Evolutionary conservation across 2,113 vertebrate genomes (phyloP).

Genomic region (Zeus faber): DNA sequence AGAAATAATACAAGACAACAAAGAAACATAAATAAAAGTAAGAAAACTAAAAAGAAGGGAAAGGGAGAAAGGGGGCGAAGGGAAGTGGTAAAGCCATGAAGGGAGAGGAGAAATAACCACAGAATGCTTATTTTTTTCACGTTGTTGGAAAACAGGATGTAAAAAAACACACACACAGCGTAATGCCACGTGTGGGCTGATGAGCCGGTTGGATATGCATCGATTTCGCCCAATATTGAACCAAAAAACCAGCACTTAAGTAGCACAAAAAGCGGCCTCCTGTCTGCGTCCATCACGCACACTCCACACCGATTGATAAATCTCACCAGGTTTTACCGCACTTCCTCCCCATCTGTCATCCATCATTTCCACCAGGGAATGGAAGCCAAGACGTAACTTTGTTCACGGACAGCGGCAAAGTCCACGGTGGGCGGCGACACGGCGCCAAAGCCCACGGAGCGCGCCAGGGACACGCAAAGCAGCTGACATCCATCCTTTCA

Average conservation of each 20-base stretch:
- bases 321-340: constrained; percentile 35
- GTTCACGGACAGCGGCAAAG: background rate
- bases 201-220: constrained; percentile 53
- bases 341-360: constrained; percentile 35
- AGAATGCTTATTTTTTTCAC: no score
- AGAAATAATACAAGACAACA: constrained; percentile 56
- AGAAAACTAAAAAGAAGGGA: constrained; percentile 33
- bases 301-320: constrained; percentile 42
- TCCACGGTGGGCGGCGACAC: no score
- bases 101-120: constrained; percentile 33
- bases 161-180: background rate
- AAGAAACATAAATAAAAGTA: constrained; percentile 57
- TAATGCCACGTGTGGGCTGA: constrained; percentile 14
- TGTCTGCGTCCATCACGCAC: constrained; percentile 49
- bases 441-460: no score
- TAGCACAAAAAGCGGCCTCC: constrained; percentile 34
- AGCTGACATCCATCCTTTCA: no score
- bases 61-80: no score
- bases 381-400: background rate
- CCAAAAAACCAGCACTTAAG: constrained; percentile 40
- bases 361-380: constrained; percentile 29
- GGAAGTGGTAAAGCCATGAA: no score
- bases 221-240: constrained; percentile 56
- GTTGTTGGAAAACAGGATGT: constrained; percentile 33
- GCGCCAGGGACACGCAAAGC: no score